These are phyloP conservation scores for Procambarus clarkii DNA, from an alignment of 1,140 invertebrate genomes.

Conservation along the genomic window DNA sequence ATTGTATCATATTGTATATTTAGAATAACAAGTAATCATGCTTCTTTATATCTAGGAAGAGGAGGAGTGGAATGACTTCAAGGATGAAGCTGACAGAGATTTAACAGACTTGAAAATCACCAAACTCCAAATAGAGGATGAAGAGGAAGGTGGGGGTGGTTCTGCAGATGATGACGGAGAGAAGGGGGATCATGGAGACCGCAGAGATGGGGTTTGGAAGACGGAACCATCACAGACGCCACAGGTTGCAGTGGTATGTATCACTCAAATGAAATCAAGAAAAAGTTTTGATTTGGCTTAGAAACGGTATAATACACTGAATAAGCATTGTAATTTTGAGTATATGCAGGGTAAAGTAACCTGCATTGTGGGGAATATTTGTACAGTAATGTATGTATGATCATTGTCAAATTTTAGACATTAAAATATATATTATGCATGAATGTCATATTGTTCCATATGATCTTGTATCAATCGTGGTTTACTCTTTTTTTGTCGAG, in stretches of 20 bases:
- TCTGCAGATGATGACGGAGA: slow-evolving; percentile 64
- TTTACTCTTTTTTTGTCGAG: too few relatives aligned
- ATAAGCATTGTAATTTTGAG: too few relatives aligned
- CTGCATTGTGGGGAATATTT: too few relatives aligned
- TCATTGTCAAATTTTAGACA: too few relatives aligned
- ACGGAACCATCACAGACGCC: slow-evolving; percentile 27
- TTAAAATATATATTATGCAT: too few relatives aligned
- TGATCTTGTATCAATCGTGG: too few relatives aligned
- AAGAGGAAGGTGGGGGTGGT: slow-evolving; percentile 59
- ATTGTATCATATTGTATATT: background rate
- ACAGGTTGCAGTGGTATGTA: slow-evolving; percentile 33
- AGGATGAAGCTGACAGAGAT: slow-evolving; percentile 52
- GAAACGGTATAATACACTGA: too few relatives aligned
- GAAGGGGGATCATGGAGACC: slow-evolving; percentile 46
- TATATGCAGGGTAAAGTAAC: too few relatives aligned
- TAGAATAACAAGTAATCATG: too few relatives aligned
- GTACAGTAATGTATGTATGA: too few relatives aligned
- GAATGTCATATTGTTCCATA: too few relatives aligned
- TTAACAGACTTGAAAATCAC: slow-evolving; percentile 61
- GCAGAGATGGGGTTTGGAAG: slow-evolving; percentile 65
- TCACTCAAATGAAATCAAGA: background rate
- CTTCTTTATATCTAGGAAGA: slow-evolving; percentile 39
- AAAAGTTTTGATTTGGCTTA: background rate
- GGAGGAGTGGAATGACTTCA: slow-evolving; percentile 67
- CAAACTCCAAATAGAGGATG: slow-evolving; percentile 65